Evolutionary conservation across 2,797 vertebrate genomes (phyloP).

Genomic region (Lithobates sylvaticus): DNA sequence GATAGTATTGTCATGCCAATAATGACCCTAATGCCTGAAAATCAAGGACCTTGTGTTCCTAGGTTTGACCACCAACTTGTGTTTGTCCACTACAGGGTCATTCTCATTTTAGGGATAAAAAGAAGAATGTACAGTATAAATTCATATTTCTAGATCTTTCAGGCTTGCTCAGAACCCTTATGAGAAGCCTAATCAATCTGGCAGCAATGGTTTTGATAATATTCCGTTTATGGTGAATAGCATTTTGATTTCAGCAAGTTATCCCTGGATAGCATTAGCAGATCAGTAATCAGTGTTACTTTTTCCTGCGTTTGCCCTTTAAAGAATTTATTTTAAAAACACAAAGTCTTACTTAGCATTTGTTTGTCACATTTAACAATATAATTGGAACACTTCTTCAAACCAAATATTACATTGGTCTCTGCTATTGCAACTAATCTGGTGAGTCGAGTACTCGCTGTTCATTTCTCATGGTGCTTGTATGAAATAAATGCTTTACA

Average conservation of each 20-base stretch:
- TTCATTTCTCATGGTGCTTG: background rate
- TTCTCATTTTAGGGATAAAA: too few species aligned
- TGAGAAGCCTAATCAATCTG: background rate
- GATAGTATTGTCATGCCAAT: too few species aligned
- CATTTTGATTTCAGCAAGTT: background rate
- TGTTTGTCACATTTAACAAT: background rate
- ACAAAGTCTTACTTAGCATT: too few species aligned
- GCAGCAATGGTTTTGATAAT: background rate
- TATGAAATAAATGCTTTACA: slow-evolving; percentile 6
- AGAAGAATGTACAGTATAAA: background rate
- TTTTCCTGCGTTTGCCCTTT: background rate
- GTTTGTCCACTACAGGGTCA: too few species aligned
- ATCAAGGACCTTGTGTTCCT: too few species aligned
- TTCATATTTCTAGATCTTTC: background rate
- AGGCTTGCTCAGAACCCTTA: background rate
- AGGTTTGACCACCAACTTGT: too few species aligned
- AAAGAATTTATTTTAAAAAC: background rate
- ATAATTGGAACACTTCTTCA: background rate
- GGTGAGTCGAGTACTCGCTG: background rate
- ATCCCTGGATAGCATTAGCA: background rate
- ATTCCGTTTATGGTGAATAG: too few species aligned
- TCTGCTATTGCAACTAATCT: background rate
- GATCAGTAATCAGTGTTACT: too few species aligned
- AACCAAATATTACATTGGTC: background rate
- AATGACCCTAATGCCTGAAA: too few species aligned